Evolutionary conservation across 2,888 invertebrate species (phyloP), one percentile per base, ranked within the genome.

Genomic region (Tipula unca): DNA sequence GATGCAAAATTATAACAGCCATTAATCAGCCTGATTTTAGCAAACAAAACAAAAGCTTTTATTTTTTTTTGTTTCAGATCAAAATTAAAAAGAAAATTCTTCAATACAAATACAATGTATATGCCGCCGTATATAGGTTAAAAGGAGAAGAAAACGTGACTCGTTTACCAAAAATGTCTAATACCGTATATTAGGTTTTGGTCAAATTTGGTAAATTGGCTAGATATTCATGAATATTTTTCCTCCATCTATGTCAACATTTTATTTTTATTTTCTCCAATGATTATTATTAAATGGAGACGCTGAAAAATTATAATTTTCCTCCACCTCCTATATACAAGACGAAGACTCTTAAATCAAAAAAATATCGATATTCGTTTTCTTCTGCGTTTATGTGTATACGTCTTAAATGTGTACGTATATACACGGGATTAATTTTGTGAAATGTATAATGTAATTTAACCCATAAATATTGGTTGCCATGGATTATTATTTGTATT

Each of bases 381-480:
- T 69, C 10, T 48, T 8, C 3, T 54, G 48, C 3, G 69, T 25
- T 25, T 69, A 8, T 69, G 17, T 25, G 69, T 20, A 25, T 69
- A 69, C 25, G 6, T 25, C 10, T 25, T 14, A 10, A 25, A 69
- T n/a, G n/a, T n/a, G n/a, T n/a, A n/a, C n/a, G n/a, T n/a, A 69
- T 69, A 69, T 25, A 69, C 69, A 69, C 69, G 25, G 13, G 69
- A 69, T 69, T 69, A 69, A 69, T 69, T 69, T 25, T 69, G 25
- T 69, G 69, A 69, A 69, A 69, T 69, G 13, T 69, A 69, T 69
- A 69, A 69, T 69, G 13, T 69, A 69, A 69, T 69, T 69, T 69
- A 69, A 69, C 69, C 69, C 69, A 69, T 69, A 69, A 69, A 69
- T 69, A 69, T 69, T 69, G 69, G 69, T 69, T 69, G 69, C 69